A percentile compares a stretch with the other conserved stretches of the same genome.
These are phyloP conservation scores for Drosophila persimilis DNA, from an alignment of 1,140 invertebrate species.

Conservation along the genomic window DNA sequence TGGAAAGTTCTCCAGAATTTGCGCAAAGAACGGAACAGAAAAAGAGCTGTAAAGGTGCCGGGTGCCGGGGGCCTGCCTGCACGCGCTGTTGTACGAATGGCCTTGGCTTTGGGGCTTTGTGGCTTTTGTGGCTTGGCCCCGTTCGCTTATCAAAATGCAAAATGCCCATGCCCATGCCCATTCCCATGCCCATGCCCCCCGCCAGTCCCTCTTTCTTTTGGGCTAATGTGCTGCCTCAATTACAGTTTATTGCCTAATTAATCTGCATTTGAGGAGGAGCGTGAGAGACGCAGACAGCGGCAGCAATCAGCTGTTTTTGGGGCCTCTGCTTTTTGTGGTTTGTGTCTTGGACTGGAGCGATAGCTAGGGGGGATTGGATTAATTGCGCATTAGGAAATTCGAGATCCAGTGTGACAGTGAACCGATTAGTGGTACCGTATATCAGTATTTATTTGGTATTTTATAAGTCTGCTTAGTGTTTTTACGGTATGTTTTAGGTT, in stretches of 20 bases:
- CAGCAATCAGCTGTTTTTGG: constrained; percentile 28
- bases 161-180: constrained; percentile 5
- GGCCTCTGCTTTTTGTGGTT: constrained; percentile 22
- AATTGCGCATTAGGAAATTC: constrained; percentile 1
- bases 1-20: background rate
- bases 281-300: constrained; percentile 4
- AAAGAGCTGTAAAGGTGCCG: background rate
- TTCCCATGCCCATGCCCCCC: too few relatives aligned
- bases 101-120: background rate
- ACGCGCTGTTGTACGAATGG: background rate
- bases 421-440: too few relatives aligned
- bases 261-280: constrained; percentile 46
- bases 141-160: constrained; percentile 37
- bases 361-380: background rate
- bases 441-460: too few relatives aligned
- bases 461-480: too few relatives aligned
- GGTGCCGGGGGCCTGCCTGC: too few relatives aligned
- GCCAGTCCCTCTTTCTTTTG: constrained; percentile 1
- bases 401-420: too few relatives aligned
- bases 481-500: too few relatives aligned
- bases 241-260: constrained; percentile 43
- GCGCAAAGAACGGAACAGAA: too few relatives aligned
- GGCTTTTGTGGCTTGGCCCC: constrained; percentile 15
- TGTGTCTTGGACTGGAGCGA: background rate
- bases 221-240: constrained; percentile 58